Evolutionary conservation across 2,797 vertebrate species (phyloP).

Genomic region (Propithecus perrieri): DNA sequence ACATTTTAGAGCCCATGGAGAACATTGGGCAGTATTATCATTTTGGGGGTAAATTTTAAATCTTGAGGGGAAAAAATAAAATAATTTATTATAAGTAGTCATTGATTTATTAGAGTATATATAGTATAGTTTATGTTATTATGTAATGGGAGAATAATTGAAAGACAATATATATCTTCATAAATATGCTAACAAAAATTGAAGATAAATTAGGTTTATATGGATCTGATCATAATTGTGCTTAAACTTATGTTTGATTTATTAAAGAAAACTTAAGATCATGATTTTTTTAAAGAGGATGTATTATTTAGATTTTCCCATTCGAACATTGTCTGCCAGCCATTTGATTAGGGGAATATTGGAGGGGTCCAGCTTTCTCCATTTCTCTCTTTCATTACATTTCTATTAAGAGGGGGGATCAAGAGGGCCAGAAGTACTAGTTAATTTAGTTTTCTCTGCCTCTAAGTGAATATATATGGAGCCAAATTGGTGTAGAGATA

Average conservation of each 20-base stretch:
- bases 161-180: background rate
- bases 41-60: constrained; percentile 35
- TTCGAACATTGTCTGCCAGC: background rate
- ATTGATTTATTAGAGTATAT: background rate
- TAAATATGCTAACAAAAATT: constrained; percentile 42
- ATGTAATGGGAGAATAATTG: background rate
- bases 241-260: constrained; percentile 28
- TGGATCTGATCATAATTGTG: background rate
- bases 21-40: background rate
- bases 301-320: background rate
- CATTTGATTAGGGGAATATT: background rate
- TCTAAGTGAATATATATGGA: background rate
- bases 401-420: background rate
- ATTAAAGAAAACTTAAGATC: background rate
- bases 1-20: background rate
- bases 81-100: background rate
- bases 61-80: background rate
- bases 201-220: background rate
- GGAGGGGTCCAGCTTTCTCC: background rate
- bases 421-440: background rate
- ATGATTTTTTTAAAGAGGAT: constrained; percentile 4
- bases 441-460: background rate
- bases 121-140: no score
- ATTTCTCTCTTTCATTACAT: background rate
- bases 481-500: background rate